Base-by-base conservation (phyloP, 1,140 invertebrate genomes). In the Heliconius melpomene region DNA sequence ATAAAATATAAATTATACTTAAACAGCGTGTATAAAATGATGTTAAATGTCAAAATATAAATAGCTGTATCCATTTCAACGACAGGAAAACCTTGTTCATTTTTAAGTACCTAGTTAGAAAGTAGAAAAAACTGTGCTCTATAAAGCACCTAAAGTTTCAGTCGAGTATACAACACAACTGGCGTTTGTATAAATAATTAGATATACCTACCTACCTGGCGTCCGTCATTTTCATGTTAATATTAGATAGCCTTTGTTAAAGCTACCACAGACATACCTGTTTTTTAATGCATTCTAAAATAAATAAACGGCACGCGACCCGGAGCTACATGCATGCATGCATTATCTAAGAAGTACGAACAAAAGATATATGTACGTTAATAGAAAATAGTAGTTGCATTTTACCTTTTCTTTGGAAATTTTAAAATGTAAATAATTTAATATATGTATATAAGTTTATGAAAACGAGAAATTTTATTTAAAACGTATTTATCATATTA, bases 211-310 rank as follows among this genome's bases (percentile, higher is more conserved):
- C 23, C 60, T 29, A 66, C 23, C 60, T 29, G 60, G 23, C 60
- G 8, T 26, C 26, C 23, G 13, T 66, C 60, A 66, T 66, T 66
- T 66, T 66, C 23, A 66, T 66, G 60, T 66, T 66, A 66, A 66
- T 66, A 66, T 66, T 66, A 66, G 60, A 16, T 66, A 66, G 60
- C 60, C 13, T 66, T 66, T 66, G 60, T 66, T 66, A 66, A 7
- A 66, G 26, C 26, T 13, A 66, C 60, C 60, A 46, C 40, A 29
- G 26, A 66, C 60, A 66, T 66, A 72, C 75, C 74, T 54, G 74
- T 71, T 80, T 79, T 36, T 72, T 72, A 80, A 77, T 77, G 66
- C 74, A 80, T 74, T 80, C 74, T 77, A 66, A 80, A 80, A 77
- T 80, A 80, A 80, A 80, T 70, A 73, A 77, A 80, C 75, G 74